These are phyloP conservation scores for Caenorhabditis briggsae DNA, from an alignment of 1,140 invertebrate species.

Conservation along the genomic window DNA sequence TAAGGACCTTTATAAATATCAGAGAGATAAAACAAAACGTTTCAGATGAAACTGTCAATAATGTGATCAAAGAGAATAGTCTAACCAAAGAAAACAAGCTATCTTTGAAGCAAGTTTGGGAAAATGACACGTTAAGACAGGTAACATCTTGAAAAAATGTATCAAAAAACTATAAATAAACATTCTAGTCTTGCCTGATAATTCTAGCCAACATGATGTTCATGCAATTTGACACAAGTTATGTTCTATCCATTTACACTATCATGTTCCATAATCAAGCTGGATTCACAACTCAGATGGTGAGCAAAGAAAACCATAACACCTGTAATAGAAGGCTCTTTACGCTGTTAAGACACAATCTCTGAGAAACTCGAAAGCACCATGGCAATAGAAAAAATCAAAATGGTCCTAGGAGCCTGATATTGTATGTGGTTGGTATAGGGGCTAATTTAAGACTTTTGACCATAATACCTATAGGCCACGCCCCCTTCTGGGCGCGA, in stretches of 20 bases:
- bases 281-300: background rate
- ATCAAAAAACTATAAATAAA: background rate
- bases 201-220: background rate
- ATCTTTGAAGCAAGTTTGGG: background rate
- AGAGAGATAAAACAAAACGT: background rate
- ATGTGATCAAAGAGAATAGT: background rate
- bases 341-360: too few relatives aligned
- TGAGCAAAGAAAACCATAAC: background rate
- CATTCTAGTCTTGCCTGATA: background rate
- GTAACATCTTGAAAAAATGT: background rate
- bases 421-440: too few relatives aligned
- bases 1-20: background rate
- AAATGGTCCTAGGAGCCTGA: too few relatives aligned
- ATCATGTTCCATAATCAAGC: background rate
- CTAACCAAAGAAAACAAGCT: background rate
- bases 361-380: too few relatives aligned
- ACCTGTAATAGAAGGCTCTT: too few relatives aligned
- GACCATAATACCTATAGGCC: too few relatives aligned
- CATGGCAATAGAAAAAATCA: too few relatives aligned
- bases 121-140: constrained; percentile 5
- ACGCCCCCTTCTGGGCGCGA: too few relatives aligned
- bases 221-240: background rate
- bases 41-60: background rate
- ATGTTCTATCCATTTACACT: background rate
- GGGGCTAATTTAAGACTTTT: too few relatives aligned